Conservation (phyloP, 2,888 invertebrate species). For the Acleris laterana region DNA sequence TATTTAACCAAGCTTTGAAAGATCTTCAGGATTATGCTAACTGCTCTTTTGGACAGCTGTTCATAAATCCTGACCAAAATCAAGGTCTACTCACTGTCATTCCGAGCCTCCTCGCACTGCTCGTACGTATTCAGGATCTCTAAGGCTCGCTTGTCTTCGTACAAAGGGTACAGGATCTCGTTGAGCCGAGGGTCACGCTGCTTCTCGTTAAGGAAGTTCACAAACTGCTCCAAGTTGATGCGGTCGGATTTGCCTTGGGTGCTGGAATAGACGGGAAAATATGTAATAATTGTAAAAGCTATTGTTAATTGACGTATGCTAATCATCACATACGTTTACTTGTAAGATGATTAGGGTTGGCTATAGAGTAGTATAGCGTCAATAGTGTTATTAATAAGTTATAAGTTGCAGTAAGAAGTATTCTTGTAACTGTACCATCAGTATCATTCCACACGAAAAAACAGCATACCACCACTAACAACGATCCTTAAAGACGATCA, state of each 20-base stretch:
- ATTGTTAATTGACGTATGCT: not conserved
- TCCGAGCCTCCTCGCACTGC: constrained; percentile 89
- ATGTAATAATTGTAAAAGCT: too few relatives aligned
- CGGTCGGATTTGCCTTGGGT: constrained; percentile 95
- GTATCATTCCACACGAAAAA: too few relatives aligned
- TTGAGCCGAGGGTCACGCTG: constrained; percentile 99
- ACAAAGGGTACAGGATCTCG: constrained; percentile 98
- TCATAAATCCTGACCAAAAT: not conserved
- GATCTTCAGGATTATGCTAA: not conserved
- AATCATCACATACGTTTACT: not conserved
- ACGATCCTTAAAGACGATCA: too few relatives aligned
- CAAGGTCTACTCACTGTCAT: constrained; percentile 84
- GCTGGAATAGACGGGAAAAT: constrained; percentile 73
- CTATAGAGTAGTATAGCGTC: too few relatives aligned
- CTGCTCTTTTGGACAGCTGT: not conserved
- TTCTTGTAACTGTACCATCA: too few relatives aligned
- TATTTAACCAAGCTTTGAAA: too few relatives aligned
- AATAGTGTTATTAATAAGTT: too few relatives aligned
- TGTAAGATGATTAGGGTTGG: not conserved
- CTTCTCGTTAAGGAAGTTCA: constrained; percentile 97
- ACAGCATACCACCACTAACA: too few relatives aligned
- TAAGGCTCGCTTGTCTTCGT: constrained; percentile 95
- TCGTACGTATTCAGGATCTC: constrained; percentile 98
- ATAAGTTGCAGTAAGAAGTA: too few relatives aligned
- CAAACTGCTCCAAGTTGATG: constrained; percentile 93